Base-by-base conservation (phyloP, 2,113 vertebrate genomes). In the Pseudopodoces humilis region DNA sequence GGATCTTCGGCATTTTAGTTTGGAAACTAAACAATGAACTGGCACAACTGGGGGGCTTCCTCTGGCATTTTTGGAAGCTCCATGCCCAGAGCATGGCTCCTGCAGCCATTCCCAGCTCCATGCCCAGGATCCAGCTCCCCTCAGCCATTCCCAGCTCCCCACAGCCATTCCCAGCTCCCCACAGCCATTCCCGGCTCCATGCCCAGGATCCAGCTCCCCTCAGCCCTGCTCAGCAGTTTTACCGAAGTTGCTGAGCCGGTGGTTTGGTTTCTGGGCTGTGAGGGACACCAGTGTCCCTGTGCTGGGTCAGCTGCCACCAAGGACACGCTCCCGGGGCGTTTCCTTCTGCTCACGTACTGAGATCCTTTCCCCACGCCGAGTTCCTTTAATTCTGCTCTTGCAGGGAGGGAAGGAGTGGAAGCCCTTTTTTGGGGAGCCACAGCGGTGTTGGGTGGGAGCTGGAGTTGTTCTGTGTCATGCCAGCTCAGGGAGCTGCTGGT, bases 381-480 rank as follows among this genome's bases (percentile, higher is more conserved):
- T 60, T 86, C 53, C 37, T 56, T 72, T 10, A 35, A 12, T 77
- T 81, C 23, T 15, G 18, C 22, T 59, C 12, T 27, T 74, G 18
- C 17, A 30, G 67, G 22, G 55, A 18, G n/a, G 27, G 16, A 37
- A 33, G 31, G 16, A 14, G 43, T 14, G 6, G 13, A 33, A 63
- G 12, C 21, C 6, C 13, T 18, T 18, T 39, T 43, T 4, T 33
- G 31, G 39, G 52, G 49, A 21, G 53, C 52, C 77, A 58, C 30
- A 46, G 72, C 7, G 5, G 23, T 0, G 6, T 1, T 31, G 31
- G 0, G 2, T 25, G 28, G 25, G 24, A 25, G 53, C 49, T 0
- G 3, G 0, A 5, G 15, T 14, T 1, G 0, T 11, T 8, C 23
- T 0, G 7, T 8, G 11, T 50, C 39, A 10, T 4, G 1, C 1